phyloP scores from a whole-genome alignment of 2,797 vertebrate genomes.

The Botia kubotai region DNA sequence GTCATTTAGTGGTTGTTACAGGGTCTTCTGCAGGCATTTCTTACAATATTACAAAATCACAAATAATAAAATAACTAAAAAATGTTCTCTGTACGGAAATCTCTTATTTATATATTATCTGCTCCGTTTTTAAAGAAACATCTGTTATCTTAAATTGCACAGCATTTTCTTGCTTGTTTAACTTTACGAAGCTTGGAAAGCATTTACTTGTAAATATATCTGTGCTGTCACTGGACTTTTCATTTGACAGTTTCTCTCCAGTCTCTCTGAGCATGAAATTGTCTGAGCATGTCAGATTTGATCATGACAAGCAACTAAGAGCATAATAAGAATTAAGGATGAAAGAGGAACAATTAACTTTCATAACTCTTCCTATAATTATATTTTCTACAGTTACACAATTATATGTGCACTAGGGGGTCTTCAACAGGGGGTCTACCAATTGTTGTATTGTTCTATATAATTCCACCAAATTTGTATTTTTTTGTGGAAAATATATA shows the following conservation, averaged over 20 bases:
- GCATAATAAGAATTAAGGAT: not conserved
- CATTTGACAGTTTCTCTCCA: not conserved
- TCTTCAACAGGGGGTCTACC: too few relatives aligned
- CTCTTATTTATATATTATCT: not conserved
- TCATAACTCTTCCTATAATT: too few relatives aligned
- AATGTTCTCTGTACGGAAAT: not conserved
- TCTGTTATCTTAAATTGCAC: not conserved
- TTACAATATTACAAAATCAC: not conserved
- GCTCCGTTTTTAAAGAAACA: not conserved
- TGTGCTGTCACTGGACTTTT: not conserved
- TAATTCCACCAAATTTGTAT: too few relatives aligned
- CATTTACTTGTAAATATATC: not conserved
- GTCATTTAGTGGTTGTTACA: not conserved
- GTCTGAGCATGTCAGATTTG: not conserved
- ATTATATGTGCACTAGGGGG: too few relatives aligned
- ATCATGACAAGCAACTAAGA: not conserved
- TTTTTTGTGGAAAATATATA: too few relatives aligned
- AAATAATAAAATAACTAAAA: not conserved
- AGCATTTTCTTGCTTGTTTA: not conserved
- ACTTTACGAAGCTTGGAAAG: not conserved
- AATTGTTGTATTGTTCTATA: too few relatives aligned
- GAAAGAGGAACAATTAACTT: not conserved
- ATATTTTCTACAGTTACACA: too few relatives aligned
- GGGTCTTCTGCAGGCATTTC: not conserved
- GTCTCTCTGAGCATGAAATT: not conserved